phyloP scores from a whole-genome alignment of 1,140 invertebrate genomes.

The Aphaenogaster floridana region DNA sequence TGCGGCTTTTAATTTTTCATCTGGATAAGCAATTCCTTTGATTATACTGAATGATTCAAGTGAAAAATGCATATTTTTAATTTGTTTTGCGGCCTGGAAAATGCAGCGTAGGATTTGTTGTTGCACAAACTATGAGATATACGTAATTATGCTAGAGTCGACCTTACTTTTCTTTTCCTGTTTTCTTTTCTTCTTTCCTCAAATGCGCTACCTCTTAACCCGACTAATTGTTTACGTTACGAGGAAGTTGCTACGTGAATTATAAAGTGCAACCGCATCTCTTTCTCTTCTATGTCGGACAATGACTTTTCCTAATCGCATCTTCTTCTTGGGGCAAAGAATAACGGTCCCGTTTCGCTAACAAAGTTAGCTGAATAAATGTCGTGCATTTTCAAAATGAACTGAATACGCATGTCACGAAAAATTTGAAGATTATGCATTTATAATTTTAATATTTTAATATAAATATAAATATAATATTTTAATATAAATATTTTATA shows the following conservation, averaged over 20 bases:
- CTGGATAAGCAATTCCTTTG: conserved; percentile 41
- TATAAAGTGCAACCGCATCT: conserved; percentile 77
- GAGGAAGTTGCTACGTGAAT: conserved; percentile 81
- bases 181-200: conserved; percentile 22
- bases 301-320: conserved; percentile 77
- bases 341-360: conserved; percentile 80
- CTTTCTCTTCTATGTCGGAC: conserved; percentile 8
- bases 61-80: conserved; percentile 34
- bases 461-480: not conserved
- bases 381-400: conserved; percentile 35
- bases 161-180: conserved; percentile 21
- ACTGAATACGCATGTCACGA: conserved; percentile 5
- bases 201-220: conserved; percentile 78
- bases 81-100: conserved; percentile 28
- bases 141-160: conserved; percentile 72
- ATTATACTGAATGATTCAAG: conserved; percentile 12
- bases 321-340: conserved; percentile 76
- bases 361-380: conserved; percentile 77
- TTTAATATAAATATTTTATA: no score
- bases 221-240: conserved; percentile 84
- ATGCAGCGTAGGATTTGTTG: conserved; percentile 50
- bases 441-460: not conserved
- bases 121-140: conserved; percentile 71
- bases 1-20: conserved; percentile 46
- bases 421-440: not conserved